Conservation (phyloP, 35 echinoderm and acorn worm genomes). For the Acanthaster planci region DNA sequence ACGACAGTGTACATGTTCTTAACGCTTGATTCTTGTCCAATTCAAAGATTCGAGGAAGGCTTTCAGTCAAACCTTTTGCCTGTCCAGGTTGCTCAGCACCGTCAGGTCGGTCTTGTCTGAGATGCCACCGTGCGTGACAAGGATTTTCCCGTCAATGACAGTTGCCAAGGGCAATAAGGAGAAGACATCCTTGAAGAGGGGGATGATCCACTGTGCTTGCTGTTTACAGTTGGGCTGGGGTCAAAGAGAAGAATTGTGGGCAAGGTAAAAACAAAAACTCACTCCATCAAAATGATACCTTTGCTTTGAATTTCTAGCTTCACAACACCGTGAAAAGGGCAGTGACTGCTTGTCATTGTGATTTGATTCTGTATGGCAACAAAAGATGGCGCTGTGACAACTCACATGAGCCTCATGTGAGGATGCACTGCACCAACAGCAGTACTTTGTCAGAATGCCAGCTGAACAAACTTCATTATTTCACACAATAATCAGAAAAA, state of each 20-base stretch:
- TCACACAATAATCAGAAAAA: no score
- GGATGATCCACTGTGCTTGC: slow-evolving; percentile 51
- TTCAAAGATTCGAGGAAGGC: background rate
- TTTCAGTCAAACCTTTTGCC: slow-evolving; percentile 62
- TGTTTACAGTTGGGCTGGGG: slow-evolving; percentile 13
- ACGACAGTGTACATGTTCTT: background rate
- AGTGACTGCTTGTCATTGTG: no score
- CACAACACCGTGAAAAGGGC: no score
- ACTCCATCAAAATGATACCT: no score
- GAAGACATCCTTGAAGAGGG: slow-evolving; percentile 83
- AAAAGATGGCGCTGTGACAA: no score
- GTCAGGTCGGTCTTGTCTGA: slow-evolving; percentile 95
- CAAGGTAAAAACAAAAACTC: no score
- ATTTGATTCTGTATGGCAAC: no score
- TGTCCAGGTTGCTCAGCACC: slow-evolving; percentile 70
- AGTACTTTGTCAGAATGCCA: no score
- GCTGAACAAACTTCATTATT: no score
- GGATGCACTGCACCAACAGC: no score
- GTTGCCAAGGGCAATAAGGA: slow-evolving; percentile 95
- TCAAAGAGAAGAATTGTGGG: background rate
- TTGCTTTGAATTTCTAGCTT: no score
- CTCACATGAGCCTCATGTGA: no score
- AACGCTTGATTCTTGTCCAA: background rate
- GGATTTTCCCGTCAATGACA: slow-evolving; percentile 88
- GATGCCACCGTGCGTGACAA: slow-evolving; percentile 89